A percentile compares a stretch with the other conserved stretches of the same genome.
Evolutionary conservation across 1,140 invertebrate genomes (phyloP).

Genomic region (Antheraea pernyi): DNA sequence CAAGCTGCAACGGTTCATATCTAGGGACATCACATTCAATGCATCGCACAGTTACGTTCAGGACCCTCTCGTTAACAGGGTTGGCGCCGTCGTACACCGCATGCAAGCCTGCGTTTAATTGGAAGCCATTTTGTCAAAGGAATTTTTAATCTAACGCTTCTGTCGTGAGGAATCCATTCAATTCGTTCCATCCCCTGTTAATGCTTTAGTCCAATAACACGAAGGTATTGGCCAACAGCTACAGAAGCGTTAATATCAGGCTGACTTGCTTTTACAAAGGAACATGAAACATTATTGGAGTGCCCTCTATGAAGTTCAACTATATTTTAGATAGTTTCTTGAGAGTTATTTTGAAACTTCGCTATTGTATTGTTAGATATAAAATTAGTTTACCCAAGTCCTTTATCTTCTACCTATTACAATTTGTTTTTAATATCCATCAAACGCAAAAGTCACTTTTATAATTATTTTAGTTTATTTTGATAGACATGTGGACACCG

Average conservation of each 20-base stretch:
- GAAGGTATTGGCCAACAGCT: background rate
- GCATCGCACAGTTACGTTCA: conserved; percentile 81
- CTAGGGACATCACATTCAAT: conserved; percentile 82
- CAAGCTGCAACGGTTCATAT: conserved; percentile 78
- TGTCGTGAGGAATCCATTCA: background rate
- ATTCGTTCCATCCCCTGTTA: background rate
- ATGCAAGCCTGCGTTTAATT: conserved; percentile 54
- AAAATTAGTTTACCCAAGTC: too few relatives aligned
- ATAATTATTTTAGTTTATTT: too few relatives aligned
- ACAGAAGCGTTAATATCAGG: background rate
- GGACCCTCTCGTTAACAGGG: conserved; percentile 80
- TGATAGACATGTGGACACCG: too few relatives aligned
- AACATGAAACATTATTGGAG: background rate
- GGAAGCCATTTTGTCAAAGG: conserved; percentile 13
- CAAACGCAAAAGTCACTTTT: too few relatives aligned
- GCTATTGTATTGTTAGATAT: background rate
- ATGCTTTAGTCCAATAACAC: background rate
- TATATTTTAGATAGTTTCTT: too few relatives aligned
- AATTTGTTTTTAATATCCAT: too few relatives aligned
- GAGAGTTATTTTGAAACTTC: background rate
- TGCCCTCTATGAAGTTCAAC: background rate
- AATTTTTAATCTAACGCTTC: conserved; percentile 13
- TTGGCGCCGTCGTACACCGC: conserved; percentile 74
- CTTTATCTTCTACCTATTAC: too few relatives aligned
- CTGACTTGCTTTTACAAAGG: background rate